A percentile compares a stretch with the other conserved stretches of the same genome.
Conservation (phyloP, 2,113 vertebrate genomes). For the Hippopotamus amphibius region DNA sequence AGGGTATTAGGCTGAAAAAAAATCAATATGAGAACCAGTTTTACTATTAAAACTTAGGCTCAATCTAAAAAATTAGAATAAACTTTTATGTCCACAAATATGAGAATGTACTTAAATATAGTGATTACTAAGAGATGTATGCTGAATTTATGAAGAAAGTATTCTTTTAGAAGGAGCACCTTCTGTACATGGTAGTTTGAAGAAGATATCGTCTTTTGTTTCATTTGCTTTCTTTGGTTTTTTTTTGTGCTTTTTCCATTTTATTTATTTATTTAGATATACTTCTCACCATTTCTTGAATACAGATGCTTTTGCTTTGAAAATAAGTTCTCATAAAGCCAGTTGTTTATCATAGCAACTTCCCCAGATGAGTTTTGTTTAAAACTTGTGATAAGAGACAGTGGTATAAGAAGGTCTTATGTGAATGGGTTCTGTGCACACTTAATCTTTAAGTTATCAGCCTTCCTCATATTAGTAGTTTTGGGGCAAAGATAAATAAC, state of each 20-base stretch:
- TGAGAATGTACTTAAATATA: neutral
- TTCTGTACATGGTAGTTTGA: neutral
- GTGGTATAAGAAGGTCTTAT: neutral
- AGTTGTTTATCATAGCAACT: neutral
- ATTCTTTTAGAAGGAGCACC: neutral
- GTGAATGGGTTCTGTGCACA: neutral
- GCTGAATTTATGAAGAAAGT: neutral
- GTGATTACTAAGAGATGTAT: neutral
- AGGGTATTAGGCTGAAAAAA: neutral
- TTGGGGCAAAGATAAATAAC: neutral
- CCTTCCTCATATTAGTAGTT: conserved; percentile 3
- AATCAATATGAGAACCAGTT: neutral
- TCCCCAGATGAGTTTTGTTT: conserved; percentile 23
- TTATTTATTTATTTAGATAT: neutral
- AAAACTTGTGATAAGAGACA: conserved; percentile 9
- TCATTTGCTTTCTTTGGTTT: neutral
- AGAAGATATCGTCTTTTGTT: neutral
- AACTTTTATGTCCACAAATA: neutral
- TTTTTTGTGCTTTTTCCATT: neutral
- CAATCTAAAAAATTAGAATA: conserved; percentile 31
- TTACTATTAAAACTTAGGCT: conserved; percentile 8
- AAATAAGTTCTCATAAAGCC: conserved; percentile 36
- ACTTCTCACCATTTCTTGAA: conserved; percentile 30
- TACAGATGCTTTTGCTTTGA: neutral
- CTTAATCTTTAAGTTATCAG: neutral